phyloP scores from a whole-genome alignment of 2,113 vertebrate genomes.

The Chloropsis cyanopogon region DNA sequence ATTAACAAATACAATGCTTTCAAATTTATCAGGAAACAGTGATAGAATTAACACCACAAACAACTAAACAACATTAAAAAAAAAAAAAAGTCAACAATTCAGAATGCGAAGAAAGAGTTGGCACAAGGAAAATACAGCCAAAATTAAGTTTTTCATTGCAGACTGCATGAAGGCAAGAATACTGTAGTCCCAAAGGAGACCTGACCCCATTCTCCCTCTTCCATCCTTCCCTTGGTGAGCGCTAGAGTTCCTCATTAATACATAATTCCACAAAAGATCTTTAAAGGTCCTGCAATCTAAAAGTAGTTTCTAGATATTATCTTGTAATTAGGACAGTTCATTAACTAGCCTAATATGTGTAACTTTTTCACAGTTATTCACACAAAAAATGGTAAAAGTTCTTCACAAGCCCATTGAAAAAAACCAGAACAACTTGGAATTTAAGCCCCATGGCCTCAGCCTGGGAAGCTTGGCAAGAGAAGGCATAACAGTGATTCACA shows the following conservation, averaged over 20 bases:
- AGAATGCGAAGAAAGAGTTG: background rate
- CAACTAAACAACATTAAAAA: background rate
- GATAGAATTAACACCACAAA: background rate
- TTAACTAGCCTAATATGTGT: fast-evolving
- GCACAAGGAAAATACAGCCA: background rate
- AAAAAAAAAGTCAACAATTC: background rate
- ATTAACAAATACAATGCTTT: background rate
- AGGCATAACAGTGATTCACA: background rate
- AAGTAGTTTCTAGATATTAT: background rate
- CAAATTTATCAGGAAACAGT: background rate
- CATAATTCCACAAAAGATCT: background rate
- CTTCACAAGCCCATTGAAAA: slow-evolving; percentile 6
- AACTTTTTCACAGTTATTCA: background rate
- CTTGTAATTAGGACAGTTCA: background rate
- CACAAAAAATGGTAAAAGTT: background rate
- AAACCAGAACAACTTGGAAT: background rate
- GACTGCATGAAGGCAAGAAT: background rate
- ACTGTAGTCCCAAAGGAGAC: background rate
- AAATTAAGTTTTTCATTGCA: slow-evolving; percentile 6
- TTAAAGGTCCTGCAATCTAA: background rate
- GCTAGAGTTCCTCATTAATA: slow-evolving; percentile 38
- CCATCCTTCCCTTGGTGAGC: background rate
- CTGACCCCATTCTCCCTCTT: background rate
- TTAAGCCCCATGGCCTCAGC: background rate
- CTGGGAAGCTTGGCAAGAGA: background rate